These are phyloP conservation scores for Chlamydotis undulata DNA, from an alignment of 2,113 vertebrate species.

Conservation along the genomic window DNA sequence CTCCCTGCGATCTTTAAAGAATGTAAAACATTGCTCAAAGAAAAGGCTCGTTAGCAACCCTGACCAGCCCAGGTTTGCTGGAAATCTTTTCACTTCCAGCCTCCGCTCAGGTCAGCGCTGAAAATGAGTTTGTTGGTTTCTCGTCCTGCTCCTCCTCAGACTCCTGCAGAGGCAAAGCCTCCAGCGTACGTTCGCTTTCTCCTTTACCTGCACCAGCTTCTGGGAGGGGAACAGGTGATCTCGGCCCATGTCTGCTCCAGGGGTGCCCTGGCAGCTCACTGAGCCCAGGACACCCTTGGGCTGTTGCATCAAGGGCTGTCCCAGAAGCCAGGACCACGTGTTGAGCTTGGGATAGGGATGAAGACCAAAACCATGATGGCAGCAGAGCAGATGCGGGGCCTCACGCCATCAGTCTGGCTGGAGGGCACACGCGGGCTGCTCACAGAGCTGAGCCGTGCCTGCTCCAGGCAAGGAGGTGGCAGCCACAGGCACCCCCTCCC, in stretches of 20 bases:
- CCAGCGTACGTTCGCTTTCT: neutral
- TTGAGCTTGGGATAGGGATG: neutral
- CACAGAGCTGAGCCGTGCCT: neutral
- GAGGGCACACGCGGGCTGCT: neutral
- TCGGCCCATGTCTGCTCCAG: neutral
- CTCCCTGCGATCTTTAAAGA: constrained; percentile 69
- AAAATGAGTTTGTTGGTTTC: constrained; percentile 75
- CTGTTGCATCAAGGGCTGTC: neutral
- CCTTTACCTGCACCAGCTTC: neutral
- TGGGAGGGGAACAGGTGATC: rapidly evolving
- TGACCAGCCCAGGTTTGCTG: constrained; percentile 76
- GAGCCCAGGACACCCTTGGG: neutral
- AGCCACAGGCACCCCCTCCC: neutral
- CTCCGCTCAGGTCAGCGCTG: constrained; percentile 71
- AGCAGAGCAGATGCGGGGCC: neutral
- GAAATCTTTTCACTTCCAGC: constrained; percentile 76
- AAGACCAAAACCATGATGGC: neutral
- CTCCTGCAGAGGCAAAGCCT: constrained; percentile 32
- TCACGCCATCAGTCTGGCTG: neutral
- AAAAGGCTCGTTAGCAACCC: constrained; percentile 80
- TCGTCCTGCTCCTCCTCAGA: neutral
- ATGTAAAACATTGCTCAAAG: constrained; percentile 77
- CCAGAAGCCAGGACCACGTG: neutral
- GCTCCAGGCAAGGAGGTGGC: neutral
- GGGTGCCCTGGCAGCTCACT: neutral